Evolutionary conservation across 2,113 vertebrate genomes (phyloP).

Genomic region (Antechinus flavipes): DNA sequence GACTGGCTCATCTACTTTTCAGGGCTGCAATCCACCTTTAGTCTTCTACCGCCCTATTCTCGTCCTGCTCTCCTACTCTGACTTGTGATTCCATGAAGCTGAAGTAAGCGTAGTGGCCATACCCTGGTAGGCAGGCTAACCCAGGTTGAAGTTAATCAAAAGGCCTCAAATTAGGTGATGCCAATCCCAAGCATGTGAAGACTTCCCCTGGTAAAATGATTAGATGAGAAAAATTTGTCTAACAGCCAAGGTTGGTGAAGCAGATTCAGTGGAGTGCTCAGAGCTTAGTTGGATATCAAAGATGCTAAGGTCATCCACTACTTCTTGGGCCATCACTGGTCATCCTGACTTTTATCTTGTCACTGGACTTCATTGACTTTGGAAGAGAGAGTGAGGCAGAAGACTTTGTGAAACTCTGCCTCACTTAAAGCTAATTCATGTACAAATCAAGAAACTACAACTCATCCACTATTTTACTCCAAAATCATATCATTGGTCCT

Average conservation of each 20-base stretch:
- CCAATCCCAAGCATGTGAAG: background rate
- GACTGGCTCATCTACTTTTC: background rate
- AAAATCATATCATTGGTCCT: background rate
- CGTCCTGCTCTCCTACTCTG: background rate
- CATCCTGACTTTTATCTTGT: background rate
- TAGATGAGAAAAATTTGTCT: background rate
- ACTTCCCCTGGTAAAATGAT: background rate
- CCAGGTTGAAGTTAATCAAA: background rate
- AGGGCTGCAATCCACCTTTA: background rate
- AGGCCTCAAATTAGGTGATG: background rate
- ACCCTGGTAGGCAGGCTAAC: background rate
- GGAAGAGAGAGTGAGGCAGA: background rate
- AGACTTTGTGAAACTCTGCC: background rate
- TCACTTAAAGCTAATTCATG: background rate
- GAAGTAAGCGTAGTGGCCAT: background rate
- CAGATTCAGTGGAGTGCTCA: background rate
- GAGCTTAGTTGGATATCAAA: background rate
- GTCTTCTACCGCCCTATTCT: background rate
- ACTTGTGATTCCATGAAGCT: background rate
- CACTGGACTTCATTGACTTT: background rate
- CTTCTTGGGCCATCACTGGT: background rate
- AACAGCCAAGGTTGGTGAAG: background rate
- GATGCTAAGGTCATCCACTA: background rate
- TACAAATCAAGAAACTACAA: background rate
- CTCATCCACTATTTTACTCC: background rate